These are phyloP conservation scores for Maniola hyperantus DNA, from an alignment of 2,888 invertebrate species.

Conservation along the genomic window DNA sequence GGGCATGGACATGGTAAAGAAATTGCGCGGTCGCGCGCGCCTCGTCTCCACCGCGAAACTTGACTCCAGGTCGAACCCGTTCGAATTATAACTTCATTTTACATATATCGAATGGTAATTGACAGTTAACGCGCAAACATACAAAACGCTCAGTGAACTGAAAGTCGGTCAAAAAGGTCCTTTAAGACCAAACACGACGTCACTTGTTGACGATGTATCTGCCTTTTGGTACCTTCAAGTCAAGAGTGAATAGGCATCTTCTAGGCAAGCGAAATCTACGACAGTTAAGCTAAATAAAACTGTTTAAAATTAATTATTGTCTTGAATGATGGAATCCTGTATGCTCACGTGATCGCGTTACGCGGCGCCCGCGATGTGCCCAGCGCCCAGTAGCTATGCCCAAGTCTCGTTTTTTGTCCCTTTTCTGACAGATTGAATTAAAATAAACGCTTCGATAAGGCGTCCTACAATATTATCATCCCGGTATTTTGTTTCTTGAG, in stretches of 20 bases:
- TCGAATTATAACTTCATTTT: constrained; percentile 36
- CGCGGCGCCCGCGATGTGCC: constrained; percentile 46
- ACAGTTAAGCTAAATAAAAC: not conserved
- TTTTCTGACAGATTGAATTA: constrained; percentile 81
- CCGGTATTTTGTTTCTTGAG: constrained; percentile 79
- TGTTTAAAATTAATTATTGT: constrained; percentile 19
- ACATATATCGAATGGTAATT: constrained; percentile 26
- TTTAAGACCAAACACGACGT: too few relatives aligned
- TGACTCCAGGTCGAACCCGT: constrained; percentile 49
- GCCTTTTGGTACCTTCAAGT: too few relatives aligned
- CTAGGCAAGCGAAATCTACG: too few relatives aligned
- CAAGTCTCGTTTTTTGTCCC: constrained; percentile 70
- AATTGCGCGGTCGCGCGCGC: constrained; percentile 74
- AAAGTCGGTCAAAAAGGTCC: not conserved
- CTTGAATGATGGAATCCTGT: constrained; percentile 47
- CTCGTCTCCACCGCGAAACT: constrained; percentile 65
- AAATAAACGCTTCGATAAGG: constrained; percentile 81
- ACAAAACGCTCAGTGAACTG: constrained; percentile 16
- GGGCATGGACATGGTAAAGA: constrained; percentile 44
- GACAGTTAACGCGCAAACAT: constrained; percentile 32
- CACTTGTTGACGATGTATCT: not conserved
- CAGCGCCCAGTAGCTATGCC: constrained; percentile 69
- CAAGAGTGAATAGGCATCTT: too few relatives aligned
- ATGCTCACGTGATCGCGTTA: constrained; percentile 50
- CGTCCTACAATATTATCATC: constrained; percentile 76